Evolutionary conservation across 2,797 vertebrate species (phyloP), one percentile per base, ranked within the genome.

Genomic region (Diplodus puntazzo): DNA sequence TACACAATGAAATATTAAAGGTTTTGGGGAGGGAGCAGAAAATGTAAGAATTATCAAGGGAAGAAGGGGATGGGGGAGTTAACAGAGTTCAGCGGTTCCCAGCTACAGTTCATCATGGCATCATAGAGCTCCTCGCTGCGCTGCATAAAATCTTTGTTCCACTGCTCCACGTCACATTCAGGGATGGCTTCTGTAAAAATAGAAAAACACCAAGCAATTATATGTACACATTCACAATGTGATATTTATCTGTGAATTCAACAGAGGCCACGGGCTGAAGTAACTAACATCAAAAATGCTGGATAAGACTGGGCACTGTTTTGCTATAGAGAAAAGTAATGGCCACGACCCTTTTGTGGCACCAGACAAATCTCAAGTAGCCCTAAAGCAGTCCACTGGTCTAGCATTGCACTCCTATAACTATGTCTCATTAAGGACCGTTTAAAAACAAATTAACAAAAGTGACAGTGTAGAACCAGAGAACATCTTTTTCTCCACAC

Each of bases 91-190:
- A 98, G 85, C 48, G 97, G 95, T 62, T 98, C 97, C 97, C 97
- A 98, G 88, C 96, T 96, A 91, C 96, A 96, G 89, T 92, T 92
- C 96, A 98, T 97, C 87, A 98, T 95, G 34, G 97, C 95, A 43
- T 98, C 95, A 0, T 97, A 98, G 23, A 99, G 93, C 87, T 99
- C 98, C 93, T 98, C 96, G 18, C 97, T 98, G 87, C 93, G 95
- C 86, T 97, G 95, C 96, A 97, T 97, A 87, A 95, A 98, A 49
- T 97, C 95, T 83, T 92, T 96, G 93, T 99, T 98, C 93, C 96
- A 94, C 77, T 95, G 91, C 59, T 98, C 97, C 88, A 97, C 94
- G 57, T 97, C 96, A 82, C 97, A 89, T 49, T 94, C 94, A 48
- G 96, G 93, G 62, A 96, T 95, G 34, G 96, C 96, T 89, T 97